Evolutionary conservation across 2,797 vertebrate species (phyloP).

Genomic region (Brachyrhaphis roseni): DNA sequence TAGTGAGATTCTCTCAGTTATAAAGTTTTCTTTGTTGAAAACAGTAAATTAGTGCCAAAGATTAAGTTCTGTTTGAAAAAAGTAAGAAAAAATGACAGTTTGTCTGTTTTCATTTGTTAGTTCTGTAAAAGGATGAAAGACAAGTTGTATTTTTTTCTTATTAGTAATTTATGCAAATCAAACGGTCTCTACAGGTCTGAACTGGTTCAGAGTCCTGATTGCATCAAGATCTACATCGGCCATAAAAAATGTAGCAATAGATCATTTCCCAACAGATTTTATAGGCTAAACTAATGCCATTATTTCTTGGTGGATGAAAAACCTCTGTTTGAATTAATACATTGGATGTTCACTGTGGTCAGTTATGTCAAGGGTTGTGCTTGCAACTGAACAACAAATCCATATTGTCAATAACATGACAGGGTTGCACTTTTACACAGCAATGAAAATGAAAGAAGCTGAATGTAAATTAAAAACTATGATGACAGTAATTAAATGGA

Average conservation of each 20-base stretch:
- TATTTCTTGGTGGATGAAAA: background rate
- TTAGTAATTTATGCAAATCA: background rate
- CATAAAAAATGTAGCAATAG: background rate
- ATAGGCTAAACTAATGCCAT: background rate
- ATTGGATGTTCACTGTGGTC: slow-evolving; percentile 2
- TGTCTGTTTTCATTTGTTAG: background rate
- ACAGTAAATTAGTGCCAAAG: background rate
- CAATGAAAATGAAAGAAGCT: background rate
- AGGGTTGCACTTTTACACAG: background rate
- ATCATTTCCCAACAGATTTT: background rate
- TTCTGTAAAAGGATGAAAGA: background rate
- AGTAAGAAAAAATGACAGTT: background rate
- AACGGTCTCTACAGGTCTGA: background rate
- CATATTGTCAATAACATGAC: background rate
- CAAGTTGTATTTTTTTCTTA: background rate
- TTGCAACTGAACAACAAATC: background rate
- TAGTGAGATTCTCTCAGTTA: slow-evolving; percentile 17
- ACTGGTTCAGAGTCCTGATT: slow-evolving; percentile 3
- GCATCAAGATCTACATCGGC: background rate
- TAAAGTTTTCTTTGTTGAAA: slow-evolving; percentile 1
- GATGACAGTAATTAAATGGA: background rate
- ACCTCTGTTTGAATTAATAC: background rate
- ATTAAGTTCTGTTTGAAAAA: background rate
- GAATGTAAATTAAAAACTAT: background rate
- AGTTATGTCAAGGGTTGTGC: background rate